Evolutionary conservation across 2,797 vertebrate genomes (phyloP), one percentile per base, ranked within the genome.

Genomic region (Pangasius krempfi): DNA sequence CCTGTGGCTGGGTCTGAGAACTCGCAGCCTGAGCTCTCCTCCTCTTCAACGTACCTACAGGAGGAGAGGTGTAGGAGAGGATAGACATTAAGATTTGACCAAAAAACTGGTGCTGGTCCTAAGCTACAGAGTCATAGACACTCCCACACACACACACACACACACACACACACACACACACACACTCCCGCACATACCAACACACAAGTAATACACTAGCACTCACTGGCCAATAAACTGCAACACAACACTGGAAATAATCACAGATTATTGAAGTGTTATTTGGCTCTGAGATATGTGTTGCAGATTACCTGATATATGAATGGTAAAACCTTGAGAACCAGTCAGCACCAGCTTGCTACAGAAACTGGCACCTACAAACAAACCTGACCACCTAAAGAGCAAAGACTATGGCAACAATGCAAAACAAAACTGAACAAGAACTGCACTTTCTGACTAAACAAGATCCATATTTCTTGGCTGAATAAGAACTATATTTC

Each of bases 1-100:
- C 94, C 92, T 96, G 97, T 68, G 95, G 95, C 70, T 94, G 94
- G 0, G 96, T 94, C 87, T 95, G 97, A 94, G 96, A 95, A 88
- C 95, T 85, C 3, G 95, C 93, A 0, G 96, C 95, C 60, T 96
- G 97, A 5, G 95, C 94, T 95, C 96, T 95, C 92, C 95, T 97
- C 94, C 98, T 96, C 94, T 97, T 98, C 95, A 99, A 94, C 82
- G 98, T 99, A 94, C 97, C 98, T 99, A 90, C 44, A 91, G 84
- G 33, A 75, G 90, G 87, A 87, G 80, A 66, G 44, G 37, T 25
- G 1, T 4, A 50, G 60, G 14, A 84, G 4, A 64, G 25, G 40
- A 66, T 1, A 58, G 20, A 60, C 18, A 56, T 56, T 79, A 62
- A 8, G 80, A 47, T 47, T 64, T 12, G 40, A 60, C 13, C 40